Evolutionary conservation across 2,888 invertebrate genomes (phyloP).

Genomic region (Altica lythri): DNA sequence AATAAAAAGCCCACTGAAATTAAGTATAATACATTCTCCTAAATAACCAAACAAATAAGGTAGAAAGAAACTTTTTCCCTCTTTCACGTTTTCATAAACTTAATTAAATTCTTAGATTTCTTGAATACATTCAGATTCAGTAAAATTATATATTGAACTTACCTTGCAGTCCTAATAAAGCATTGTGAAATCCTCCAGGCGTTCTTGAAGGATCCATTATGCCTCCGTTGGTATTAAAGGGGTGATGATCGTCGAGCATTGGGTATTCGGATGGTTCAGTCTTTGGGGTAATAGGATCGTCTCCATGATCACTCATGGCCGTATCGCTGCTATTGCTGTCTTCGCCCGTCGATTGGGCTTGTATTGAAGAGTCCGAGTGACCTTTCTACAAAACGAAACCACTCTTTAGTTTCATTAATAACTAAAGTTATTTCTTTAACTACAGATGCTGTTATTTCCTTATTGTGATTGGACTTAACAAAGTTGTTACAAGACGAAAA

Average conservation of each 20-base stretch:
- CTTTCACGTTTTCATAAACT: neutral
- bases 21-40: too few species aligned
- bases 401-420: too few species aligned
- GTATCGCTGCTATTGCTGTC: conserved; percentile 85
- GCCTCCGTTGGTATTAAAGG: conserved; percentile 63
- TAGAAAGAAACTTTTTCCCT: too few species aligned
- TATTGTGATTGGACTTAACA: too few species aligned
- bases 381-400: conserved; percentile 25
- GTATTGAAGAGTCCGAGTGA: conserved; percentile 64
- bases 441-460: too few species aligned
- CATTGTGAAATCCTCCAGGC: conserved; percentile 78
- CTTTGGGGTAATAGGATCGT: conserved; percentile 69
- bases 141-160: conserved; percentile 38
- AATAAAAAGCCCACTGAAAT: too few species aligned
- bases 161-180: conserved; percentile 82
- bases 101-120: neutral
- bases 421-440: too few species aligned
- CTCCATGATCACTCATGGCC: conserved; percentile 72
- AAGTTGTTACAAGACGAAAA: too few species aligned
- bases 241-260: conserved; percentile 67
- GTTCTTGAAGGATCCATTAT: conserved; percentile 70
- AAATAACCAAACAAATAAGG: too few species aligned
- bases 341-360: conserved; percentile 72
- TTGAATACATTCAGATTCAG: too few species aligned
- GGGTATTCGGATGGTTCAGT: conserved; percentile 75